These are phyloP conservation scores for Tolmerus cingulatus DNA, from an alignment of 2,888 invertebrate genomes.

Conservation along the genomic window DNA sequence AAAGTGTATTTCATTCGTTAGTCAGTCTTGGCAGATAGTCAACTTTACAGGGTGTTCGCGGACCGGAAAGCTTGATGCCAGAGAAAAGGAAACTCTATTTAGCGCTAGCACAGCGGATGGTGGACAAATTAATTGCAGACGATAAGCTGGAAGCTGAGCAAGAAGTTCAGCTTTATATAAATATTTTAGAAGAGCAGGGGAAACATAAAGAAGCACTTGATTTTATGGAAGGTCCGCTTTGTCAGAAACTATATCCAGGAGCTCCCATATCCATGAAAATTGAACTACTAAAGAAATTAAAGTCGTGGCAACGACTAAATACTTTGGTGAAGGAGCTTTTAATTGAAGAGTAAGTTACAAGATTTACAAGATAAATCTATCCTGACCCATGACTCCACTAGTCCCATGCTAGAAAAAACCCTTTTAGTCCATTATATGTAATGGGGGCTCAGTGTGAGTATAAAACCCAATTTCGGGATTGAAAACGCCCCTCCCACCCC, in stretches of 20 bases:
- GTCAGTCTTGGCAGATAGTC: neutral
- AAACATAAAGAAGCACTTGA: constrained; percentile 84
- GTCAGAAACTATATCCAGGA: constrained; percentile 73
- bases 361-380: neutral
- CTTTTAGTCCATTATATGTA: too few relatives aligned
- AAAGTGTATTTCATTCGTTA: constrained; percentile 26
- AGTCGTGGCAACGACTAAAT: constrained; percentile 79
- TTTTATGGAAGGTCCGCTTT: constrained; percentile 81
- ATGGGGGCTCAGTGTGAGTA: too few relatives aligned
- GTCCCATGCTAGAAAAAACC: too few relatives aligned
- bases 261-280: constrained; percentile 75
- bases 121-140: constrained; percentile 85
- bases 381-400: neutral
- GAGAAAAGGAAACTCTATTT: constrained; percentile 76
- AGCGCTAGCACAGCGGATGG: constrained; percentile 92
- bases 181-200: constrained; percentile 81
- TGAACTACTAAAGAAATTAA: constrained; percentile 75
- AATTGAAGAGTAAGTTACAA: constrained; percentile 70
- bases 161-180: constrained; percentile 89
- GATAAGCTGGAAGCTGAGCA: constrained; percentile 92
- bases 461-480: too few relatives aligned
- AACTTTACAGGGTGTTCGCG: constrained; percentile 62
- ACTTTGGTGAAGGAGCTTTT: constrained; percentile 77
- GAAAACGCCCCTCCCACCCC: too few relatives aligned
- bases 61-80: constrained; percentile 65